Evolutionary conservation across 2,888 invertebrate genomes (phyloP), one percentile per base, ranked within the genome.

Genomic region (Drosophila ustulata): DNA sequence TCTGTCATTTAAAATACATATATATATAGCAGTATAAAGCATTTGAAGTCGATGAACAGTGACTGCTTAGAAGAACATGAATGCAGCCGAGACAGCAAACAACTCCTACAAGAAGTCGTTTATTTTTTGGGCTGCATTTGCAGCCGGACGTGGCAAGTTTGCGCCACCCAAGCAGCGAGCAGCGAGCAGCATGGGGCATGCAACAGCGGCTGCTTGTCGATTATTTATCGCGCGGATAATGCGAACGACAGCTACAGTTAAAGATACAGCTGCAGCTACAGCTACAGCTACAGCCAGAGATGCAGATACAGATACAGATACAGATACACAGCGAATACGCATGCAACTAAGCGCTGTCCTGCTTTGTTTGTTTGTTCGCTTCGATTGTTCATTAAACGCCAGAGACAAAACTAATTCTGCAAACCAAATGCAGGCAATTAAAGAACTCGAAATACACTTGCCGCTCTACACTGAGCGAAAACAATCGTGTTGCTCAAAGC

Each of bases 171-270:
- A 58, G 78, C 75, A 58, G 61, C 13, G n/a, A 30, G 28, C 32
- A 37, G 32, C 45, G 25, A 28, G 18, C 28, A 28, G 28, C 28
- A 18, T 18, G 8, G 9, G 11, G n/a, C 32, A 30, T 4, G 11
- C 28, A 43, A 32, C 32, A 46, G 34, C 45, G 25, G 11, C 46
- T 34, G 26, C 51, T 49, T 66, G 51, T 62, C 53, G 80, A 62
- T 72, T 76, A 78, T 77, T 78, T 78, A 78, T 80, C 78, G 63
- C 72, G 25, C 71, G 59, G 56, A 76, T 75, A 75, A 67, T 51
- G 73, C 73, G 37, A 68, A 46, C 32, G 7, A 66, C 37, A 51
- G 65, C 43, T 13, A 50, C 8, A 45, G 57, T 8, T 51, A 51
- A 43, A 47, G 34, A 45, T 61, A 66, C 46, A 57, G 52, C 39